Conservation (phyloP, 2,888 invertebrate species). For the Eupithecia tripunctaria region DNA sequence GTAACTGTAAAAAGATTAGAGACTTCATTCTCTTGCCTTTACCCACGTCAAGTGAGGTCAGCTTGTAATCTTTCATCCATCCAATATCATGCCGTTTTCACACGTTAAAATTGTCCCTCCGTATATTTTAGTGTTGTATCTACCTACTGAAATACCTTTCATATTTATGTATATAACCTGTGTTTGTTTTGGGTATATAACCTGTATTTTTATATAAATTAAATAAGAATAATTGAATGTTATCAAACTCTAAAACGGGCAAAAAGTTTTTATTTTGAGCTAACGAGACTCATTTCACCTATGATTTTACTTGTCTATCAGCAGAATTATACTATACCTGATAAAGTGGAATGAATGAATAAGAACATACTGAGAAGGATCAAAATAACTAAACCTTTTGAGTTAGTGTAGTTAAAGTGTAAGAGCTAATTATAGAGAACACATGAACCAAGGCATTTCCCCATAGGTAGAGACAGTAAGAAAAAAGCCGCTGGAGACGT, state of each 20-base stretch:
- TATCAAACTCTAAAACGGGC: not conserved
- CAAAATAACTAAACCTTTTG: too few relatives aligned
- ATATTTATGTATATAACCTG: not conserved
- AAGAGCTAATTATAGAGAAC: too few relatives aligned
- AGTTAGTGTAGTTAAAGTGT: too few relatives aligned
- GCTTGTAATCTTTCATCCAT: not conserved
- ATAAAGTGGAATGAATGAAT: too few relatives aligned
- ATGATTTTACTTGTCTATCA: not conserved
- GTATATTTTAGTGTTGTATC: not conserved
- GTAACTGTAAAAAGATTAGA: slow-evolving; percentile 3
- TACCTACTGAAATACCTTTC: not conserved
- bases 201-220: too few relatives aligned
- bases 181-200: not conserved
- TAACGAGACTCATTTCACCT: not conserved
- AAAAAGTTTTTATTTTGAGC: not conserved
- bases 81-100: not conserved
- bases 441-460: too few relatives aligned
- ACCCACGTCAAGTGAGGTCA: slow-evolving; percentile 1
- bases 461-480: too few relatives aligned
- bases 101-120: not conserved
- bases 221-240: not conserved
- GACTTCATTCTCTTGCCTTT: not conserved
- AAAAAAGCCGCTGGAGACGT: too few relatives aligned
- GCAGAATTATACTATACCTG: not conserved
- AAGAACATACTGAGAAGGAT: too few relatives aligned